phyloP scores from a whole-genome alignment of 2,888 invertebrate genomes.

The Polietes domitor region DNA sequence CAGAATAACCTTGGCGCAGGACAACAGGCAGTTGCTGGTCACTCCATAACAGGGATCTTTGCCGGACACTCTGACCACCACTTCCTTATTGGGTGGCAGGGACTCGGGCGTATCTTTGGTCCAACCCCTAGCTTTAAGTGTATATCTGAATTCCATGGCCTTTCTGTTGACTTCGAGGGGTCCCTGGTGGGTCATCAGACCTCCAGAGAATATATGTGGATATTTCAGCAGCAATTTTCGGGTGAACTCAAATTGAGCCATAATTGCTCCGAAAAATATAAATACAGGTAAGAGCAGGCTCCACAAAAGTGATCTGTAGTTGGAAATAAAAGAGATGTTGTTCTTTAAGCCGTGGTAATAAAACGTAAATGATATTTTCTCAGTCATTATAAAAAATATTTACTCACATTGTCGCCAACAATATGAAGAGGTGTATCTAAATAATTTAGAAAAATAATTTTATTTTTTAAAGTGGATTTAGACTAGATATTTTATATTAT shows the following conservation, averaged over 20 bases:
- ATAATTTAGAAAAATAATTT: too few species aligned
- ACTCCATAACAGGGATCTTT: slow-evolving; percentile 86
- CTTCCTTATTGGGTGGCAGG: slow-evolving; percentile 83
- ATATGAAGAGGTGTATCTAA: too few species aligned
- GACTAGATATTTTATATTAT: too few species aligned
- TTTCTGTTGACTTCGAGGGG: slow-evolving; percentile 84
- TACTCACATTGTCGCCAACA: too few species aligned
- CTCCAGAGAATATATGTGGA: slow-evolving; percentile 86
- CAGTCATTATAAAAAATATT: too few species aligned
- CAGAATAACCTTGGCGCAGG: slow-evolving; percentile 87
- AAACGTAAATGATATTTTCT: too few species aligned
- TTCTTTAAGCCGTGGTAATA: too few species aligned
- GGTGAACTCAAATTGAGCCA: slow-evolving; percentile 84
- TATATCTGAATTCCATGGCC: slow-evolving; percentile 84
- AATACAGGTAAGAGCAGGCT: slow-evolving; percentile 81
- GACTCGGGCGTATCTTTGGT: slow-evolving; percentile 81
- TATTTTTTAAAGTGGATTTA: too few species aligned
- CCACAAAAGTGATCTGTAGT: slow-evolving; percentile 71
- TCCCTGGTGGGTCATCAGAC: slow-evolving; percentile 85
- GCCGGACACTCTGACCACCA: slow-evolving; percentile 83
- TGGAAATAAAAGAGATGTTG: slow-evolving; percentile 3
- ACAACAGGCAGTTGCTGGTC: slow-evolving; percentile 86
- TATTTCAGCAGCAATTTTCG: slow-evolving; percentile 84
- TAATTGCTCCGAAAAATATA: slow-evolving; percentile 83
- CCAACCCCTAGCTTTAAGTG: slow-evolving; percentile 90